Conservation (phyloP, 2,888 invertebrate genomes). For the Encarsia formosa region DNA sequence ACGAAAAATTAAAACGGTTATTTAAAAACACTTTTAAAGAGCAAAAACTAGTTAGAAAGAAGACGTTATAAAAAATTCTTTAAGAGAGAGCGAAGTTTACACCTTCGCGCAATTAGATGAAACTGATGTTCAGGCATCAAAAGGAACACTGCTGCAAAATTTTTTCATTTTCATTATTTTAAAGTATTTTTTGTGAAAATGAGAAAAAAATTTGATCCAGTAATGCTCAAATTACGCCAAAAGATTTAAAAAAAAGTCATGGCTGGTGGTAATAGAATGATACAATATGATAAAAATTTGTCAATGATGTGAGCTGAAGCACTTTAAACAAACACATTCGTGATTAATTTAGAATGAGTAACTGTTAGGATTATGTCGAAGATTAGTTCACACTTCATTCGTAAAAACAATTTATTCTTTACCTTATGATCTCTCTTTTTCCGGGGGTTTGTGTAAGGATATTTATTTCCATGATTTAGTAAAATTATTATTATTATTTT, state of each 20-base stretch:
- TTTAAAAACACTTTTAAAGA: slow-evolving; percentile 23
- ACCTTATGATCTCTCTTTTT: slow-evolving; percentile 34
- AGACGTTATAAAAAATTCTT: slow-evolving; percentile 11
- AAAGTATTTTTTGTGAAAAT: too few relatives aligned
- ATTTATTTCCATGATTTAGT: not conserved
- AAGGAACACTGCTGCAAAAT: not conserved
- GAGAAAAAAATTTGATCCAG: slow-evolving; percentile 12
- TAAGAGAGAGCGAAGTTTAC: slow-evolving; percentile 1
- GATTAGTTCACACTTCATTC: slow-evolving; percentile 43
- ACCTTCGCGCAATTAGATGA: slow-evolving; percentile 3
- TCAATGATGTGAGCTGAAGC: slow-evolving; percentile 27
- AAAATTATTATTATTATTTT: not conserved
- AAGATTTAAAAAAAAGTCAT: slow-evolving; percentile 27
- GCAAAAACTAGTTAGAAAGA: slow-evolving; percentile 22
- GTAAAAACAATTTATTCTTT: slow-evolving; percentile 37
- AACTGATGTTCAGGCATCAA: not conserved
- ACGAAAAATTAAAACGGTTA: slow-evolving; percentile 14
- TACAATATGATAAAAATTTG: slow-evolving; percentile 21
- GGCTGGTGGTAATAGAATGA: slow-evolving; percentile 32
- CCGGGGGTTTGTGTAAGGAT: slow-evolving; percentile 1
- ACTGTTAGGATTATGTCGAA: slow-evolving; percentile 27
- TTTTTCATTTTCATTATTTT: too few relatives aligned
- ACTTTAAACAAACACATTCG: slow-evolving; percentile 29
- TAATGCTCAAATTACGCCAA: not conserved
- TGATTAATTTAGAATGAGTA: slow-evolving; percentile 25